A percentile compares a stretch with the other conserved stretches of the same genome.
Conservation (phyloP, 2,888 invertebrate species). For the Exephanes ischioxanthus region DNA sequence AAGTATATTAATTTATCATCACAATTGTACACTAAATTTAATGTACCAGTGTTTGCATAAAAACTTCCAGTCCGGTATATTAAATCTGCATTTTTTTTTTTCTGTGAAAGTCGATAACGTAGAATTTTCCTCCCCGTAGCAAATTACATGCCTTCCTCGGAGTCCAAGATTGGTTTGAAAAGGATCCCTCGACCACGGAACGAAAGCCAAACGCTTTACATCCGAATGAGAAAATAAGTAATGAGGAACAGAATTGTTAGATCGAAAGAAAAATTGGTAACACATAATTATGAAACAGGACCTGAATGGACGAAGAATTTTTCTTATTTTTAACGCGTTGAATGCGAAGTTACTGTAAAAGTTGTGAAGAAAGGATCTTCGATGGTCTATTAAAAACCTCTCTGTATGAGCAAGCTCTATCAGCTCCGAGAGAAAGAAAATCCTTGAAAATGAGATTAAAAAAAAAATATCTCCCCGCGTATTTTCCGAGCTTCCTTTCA, state of each 20-base stretch:
- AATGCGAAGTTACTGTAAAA: conserved; percentile 19
- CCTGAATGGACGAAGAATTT: neutral
- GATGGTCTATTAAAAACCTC: conserved; percentile 39
- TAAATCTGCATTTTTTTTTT: no score
- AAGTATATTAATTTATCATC: no score
- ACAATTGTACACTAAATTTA: no score
- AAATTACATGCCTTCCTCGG: neutral
- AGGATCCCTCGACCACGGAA: neutral
- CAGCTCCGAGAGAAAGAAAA: neutral
- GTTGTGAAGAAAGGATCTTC: conserved; percentile 32
- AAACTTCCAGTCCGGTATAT: no score
- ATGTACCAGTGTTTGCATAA: no score
- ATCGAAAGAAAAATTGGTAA: neutral
- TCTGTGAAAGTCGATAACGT: neutral
- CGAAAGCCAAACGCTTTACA: neutral
- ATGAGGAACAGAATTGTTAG: neutral
- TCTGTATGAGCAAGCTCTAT: conserved; percentile 1
- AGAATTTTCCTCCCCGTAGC: neutral
- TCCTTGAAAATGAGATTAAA: neutral
- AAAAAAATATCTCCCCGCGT: neutral
- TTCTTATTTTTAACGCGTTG: neutral
- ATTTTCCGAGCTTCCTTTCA: neutral
- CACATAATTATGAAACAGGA: neutral
- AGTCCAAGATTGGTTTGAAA: neutral
- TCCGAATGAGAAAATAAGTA: conserved; percentile 1